Base-by-base conservation (phyloP, 2,888 invertebrate species). In the Eupelmus urozonus region DNA sequence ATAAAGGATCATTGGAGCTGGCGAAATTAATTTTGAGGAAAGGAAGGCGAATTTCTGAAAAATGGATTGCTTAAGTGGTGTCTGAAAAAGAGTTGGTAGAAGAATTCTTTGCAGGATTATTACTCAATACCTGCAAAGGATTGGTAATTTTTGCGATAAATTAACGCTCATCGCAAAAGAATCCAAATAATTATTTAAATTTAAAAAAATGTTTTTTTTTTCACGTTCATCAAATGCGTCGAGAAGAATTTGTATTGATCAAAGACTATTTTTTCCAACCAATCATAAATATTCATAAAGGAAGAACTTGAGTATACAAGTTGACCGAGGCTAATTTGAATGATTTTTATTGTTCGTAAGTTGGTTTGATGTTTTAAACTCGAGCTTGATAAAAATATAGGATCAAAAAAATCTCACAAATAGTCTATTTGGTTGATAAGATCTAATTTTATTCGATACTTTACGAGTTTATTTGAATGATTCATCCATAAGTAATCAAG, bases 401-500 rank as follows among this genome's bases (percentile, higher is more conserved):
- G 9, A 18, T 1, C 0, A 60, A 34, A 65, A 27, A 49, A 20
- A 34, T 53, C 20, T 34, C 34, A 9, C 5, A 34, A 9, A 34
- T 34, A 34, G 9, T 5, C n/a, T 34, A 60, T 49, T 71, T 71
- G 70, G 49, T 70, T 70, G 42, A 42, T 40, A 18, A 59, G 49
- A 42, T 34, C 27, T 11, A 27, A 25, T 27, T n/a, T 27, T n/a
- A 40, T 23, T 57, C 45, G 60, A 60, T 60, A 60, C 29, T 60
- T 60, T 71, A 71, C 70, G 70, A 60, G 60, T 49, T 16, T 49
- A 60, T 71, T 71, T 71, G 49, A 49, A 71, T 71, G 60, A 71
- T 71, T n/a, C 49, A 60, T 27, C 27, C 49, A 20, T 27, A 45
- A 2, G 16, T 40, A 42, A 29, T 11, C n/a, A 9, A 25, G 23